Conservation (phyloP, 2,888 invertebrate genomes). For the Chelonus formosanus region DNA sequence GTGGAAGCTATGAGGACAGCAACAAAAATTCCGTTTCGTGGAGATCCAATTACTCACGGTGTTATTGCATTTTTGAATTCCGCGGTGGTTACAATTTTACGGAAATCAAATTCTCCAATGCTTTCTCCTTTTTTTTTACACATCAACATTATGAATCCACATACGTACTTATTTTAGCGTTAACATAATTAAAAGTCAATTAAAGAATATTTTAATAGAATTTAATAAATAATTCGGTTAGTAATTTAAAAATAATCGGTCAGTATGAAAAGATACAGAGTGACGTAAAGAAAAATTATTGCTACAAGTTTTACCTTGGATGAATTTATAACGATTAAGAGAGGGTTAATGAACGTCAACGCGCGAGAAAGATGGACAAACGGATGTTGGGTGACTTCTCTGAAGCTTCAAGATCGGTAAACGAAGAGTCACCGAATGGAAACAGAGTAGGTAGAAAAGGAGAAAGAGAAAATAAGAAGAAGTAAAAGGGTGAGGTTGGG, state of each 20-base stretch:
- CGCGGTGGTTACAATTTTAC: slow-evolving; percentile 40
- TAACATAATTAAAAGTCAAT: too few relatives aligned
- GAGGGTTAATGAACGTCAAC: slow-evolving; percentile 58
- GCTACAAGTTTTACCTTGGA: slow-evolving; percentile 2
- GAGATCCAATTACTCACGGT: slow-evolving; percentile 54
- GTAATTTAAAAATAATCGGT: slow-evolving; percentile 12
- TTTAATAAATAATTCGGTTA: background rate
- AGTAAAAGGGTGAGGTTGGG: slow-evolving; percentile 47
- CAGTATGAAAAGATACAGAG: background rate
- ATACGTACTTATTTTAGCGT: background rate
- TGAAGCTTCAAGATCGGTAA: slow-evolving; percentile 11
- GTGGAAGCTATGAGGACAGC: slow-evolving; percentile 31
- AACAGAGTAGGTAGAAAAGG: slow-evolving; percentile 19
- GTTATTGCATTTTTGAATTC: slow-evolving; percentile 55
- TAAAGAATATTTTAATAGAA: background rate
- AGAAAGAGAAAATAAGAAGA: slow-evolving; percentile 36
- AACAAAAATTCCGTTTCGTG: slow-evolving; percentile 50
- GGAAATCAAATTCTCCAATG: slow-evolving; percentile 15
- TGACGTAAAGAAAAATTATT: slow-evolving; percentile 8
- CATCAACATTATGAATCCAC: too few relatives aligned
- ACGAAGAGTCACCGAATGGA: background rate
- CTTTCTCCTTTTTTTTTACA: too few relatives aligned
- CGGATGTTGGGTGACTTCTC: slow-evolving; percentile 45
- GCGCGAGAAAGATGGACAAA: slow-evolving; percentile 40
- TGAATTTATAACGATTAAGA: slow-evolving; percentile 25